phyloP scores from a whole-genome alignment of 2,113 vertebrate genomes.

The Aegithalos caudatus region DNA sequence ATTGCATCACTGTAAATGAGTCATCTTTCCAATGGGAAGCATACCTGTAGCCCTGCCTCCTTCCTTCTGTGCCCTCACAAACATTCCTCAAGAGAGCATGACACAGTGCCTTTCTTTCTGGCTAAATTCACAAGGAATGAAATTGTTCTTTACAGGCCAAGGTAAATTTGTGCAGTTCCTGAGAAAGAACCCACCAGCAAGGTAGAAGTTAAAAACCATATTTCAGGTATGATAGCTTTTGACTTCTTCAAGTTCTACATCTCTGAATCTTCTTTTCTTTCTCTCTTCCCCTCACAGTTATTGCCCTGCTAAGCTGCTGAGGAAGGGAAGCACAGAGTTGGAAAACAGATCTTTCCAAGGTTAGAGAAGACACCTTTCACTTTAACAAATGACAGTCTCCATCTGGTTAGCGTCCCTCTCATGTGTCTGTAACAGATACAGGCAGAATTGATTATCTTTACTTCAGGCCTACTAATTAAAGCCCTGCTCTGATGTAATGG shows the following conservation, averaged over 20 bases:
- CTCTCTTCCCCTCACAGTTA: background rate
- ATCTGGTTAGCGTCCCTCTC: constrained; percentile 57
- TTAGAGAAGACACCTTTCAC: constrained; percentile 63
- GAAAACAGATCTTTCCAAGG: constrained; percentile 38
- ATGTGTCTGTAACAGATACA: constrained; percentile 64
- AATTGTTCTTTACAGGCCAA: background rate
- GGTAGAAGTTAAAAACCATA: background rate
- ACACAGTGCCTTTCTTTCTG: background rate
- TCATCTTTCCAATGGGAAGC: background rate
- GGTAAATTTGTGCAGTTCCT: background rate
- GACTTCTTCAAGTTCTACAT: background rate
- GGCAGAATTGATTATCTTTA: constrained; percentile 68
- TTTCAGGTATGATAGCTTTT: background rate
- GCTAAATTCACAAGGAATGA: background rate
- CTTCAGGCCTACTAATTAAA: constrained; percentile 65
- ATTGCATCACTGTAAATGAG: background rate
- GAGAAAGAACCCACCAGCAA: background rate
- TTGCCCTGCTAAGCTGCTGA: background rate
- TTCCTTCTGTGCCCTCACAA: background rate
- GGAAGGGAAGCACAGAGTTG: background rate
- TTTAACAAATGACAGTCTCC: constrained; percentile 34
- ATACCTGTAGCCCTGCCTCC: background rate
- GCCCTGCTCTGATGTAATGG: constrained; percentile 42
- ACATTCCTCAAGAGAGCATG: background rate
- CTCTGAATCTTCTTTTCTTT: background rate